These are phyloP conservation scores for Gonioctena quinquepunctata DNA, from an alignment of 1,140 invertebrate species.

Conservation along the genomic window DNA sequence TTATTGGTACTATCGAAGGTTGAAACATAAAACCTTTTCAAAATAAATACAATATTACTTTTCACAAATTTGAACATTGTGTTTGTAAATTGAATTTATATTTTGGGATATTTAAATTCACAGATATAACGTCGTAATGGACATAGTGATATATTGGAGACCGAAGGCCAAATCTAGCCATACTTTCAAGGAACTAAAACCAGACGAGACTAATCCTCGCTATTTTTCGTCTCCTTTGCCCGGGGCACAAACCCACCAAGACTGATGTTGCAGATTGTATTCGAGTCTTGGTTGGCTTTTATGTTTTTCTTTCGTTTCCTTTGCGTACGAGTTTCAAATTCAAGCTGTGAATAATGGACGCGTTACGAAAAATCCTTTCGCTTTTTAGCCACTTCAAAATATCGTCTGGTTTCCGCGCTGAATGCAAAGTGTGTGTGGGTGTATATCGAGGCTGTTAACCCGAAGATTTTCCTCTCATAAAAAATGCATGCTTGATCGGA, in stretches of 20 bases:
- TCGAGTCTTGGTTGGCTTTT: constrained; percentile 9
- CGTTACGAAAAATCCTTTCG: constrained; percentile 12
- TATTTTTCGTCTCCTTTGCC: background rate
- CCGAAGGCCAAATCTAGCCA: too few relatives aligned
- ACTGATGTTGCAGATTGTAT: constrained; percentile 12
- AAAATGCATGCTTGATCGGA: background rate
- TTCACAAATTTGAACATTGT: too few relatives aligned
- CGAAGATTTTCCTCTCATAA: background rate
- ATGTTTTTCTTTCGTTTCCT: constrained; percentile 5
- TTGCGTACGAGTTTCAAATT: constrained; percentile 7
- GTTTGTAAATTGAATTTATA: too few relatives aligned
- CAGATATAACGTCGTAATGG: too few relatives aligned
- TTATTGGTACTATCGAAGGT: too few relatives aligned
- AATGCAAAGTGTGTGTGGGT: background rate
- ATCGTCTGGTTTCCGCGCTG: background rate
- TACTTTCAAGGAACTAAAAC: too few relatives aligned
- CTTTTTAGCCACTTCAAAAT: constrained; percentile 7
- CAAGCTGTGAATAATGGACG: constrained; percentile 2
- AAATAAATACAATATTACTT: too few relatives aligned
- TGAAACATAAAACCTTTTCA: too few relatives aligned
- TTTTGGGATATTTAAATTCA: too few relatives aligned
- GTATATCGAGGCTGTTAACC: constrained; percentile 1
- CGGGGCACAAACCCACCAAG: background rate
- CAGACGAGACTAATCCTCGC: too few relatives aligned
- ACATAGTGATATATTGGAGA: too few relatives aligned